Base-by-base conservation (phyloP, 2,888 invertebrate genomes). In the Sinodicranocentrus sp. region DNA sequence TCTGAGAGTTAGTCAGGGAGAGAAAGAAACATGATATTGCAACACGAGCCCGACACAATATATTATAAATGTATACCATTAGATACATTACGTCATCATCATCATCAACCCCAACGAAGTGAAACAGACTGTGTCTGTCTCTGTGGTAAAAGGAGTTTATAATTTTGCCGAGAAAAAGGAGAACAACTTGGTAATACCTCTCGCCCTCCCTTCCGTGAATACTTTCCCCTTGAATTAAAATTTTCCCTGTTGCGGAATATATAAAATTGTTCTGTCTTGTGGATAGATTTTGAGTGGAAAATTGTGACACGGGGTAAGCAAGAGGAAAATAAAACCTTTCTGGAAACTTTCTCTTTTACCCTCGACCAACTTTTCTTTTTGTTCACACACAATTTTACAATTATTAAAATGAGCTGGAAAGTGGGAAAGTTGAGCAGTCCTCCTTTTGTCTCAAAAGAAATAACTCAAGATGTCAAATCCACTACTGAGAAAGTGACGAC, bases 311-410 rank as follows among this genome's bases (percentile, higher is more conserved):
- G n/a, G n/a, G n/a, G n/a, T n/a, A n/a, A n/a, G n/a, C n/a, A 33
- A 33, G 3, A 33, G 33, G 33, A 10, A n/a, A n/a, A n/a, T n/a
- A n/a, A n/a, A 33, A 33, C 33, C 33, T 33, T 33, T 33, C 33
- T n/a, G n/a, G n/a, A 33, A 33, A 33, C 33, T 33, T 33, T 33
- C 33, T 10, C 10, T 10, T 33, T 10, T 10, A 10, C 33, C 33
- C 3, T n/a, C 33, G 10, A 10, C 3, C 52, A 52, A 52, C 52
- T 52, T 19, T 52, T 52, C 19, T 19, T 13, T 48, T 48, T 17
- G 48, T 48, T 48, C 19, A 17, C 52, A 52, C 52, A 52, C 52
- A 17, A n/a, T 17, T 17, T 52, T 52, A 52, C 52, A 52, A 52
- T 52, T 52, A 52, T 52, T 52, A 52, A 52, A 52, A 52, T 3